Conservation (phyloP, 2,888 invertebrate genomes). For the Drosophila fulvimacula region DNA sequence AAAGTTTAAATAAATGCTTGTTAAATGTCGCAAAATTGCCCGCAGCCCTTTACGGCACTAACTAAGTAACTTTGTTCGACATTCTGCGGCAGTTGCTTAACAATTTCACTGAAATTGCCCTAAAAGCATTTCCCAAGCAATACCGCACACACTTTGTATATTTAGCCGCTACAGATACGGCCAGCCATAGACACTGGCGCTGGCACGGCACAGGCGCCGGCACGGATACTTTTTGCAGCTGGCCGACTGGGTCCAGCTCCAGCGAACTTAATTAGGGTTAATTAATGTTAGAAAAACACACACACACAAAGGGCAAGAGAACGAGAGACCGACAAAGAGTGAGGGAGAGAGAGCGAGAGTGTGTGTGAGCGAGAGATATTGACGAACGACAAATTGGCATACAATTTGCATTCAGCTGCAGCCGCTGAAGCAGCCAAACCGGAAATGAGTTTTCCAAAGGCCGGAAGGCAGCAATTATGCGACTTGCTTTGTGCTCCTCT, state of each 20-base stretch:
- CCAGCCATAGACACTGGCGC: slow-evolving; percentile 5
- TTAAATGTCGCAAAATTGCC: slow-evolving; percentile 68
- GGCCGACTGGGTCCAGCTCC: slow-evolving; percentile 20
- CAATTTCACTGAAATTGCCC: slow-evolving; percentile 60
- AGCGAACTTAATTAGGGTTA: slow-evolving; percentile 75
- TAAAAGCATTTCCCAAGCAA: slow-evolving; percentile 43
- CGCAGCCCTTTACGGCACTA: slow-evolving; percentile 49
- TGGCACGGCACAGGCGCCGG: slow-evolving; percentile 6
- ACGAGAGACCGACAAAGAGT: no score
- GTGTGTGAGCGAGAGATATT: slow-evolving; percentile 37
- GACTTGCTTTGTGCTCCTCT: slow-evolving; percentile 52
- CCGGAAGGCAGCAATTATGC: slow-evolving; percentile 76
- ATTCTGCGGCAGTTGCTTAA: slow-evolving; percentile 59
- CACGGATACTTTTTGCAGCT: slow-evolving; percentile 12
- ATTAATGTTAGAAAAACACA: slow-evolving; percentile 73
- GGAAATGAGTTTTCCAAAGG: slow-evolving; percentile 78
- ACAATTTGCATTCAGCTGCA: slow-evolving; percentile 54
- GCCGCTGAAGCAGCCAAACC: slow-evolving; percentile 43
- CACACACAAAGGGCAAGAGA: slow-evolving; percentile 6
- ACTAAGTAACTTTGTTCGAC: slow-evolving; percentile 54
- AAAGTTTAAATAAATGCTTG: slow-evolving; percentile 70
- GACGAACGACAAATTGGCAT: slow-evolving; percentile 68
- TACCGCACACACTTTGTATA: slow-evolving; percentile 22
- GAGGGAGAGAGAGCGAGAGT: not conserved
- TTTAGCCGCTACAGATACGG: slow-evolving; percentile 12